Percentiles rank a stretch among this genome's conserved stretches.
phyloP scores from a whole-genome alignment of 2,888 invertebrate species.

The Luffia ferchaultella region DNA sequence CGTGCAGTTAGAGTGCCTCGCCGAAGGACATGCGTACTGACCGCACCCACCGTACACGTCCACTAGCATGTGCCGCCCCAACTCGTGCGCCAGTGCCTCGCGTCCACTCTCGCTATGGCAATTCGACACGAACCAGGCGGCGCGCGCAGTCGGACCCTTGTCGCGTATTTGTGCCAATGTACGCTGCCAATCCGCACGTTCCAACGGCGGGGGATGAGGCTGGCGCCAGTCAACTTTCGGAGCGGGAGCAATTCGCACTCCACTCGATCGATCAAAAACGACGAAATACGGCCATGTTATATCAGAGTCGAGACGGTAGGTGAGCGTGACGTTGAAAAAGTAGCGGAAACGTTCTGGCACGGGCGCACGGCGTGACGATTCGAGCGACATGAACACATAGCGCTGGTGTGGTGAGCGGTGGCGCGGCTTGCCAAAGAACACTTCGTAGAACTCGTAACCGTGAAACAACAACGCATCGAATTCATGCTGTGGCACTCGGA shows the following conservation, averaged over 20 bases:
- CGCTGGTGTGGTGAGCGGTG: constrained; percentile 36
- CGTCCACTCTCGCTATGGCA: constrained; percentile 50
- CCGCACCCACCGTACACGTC: constrained; percentile 74
- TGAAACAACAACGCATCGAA: constrained; percentile 65
- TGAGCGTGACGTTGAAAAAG: constrained; percentile 68
- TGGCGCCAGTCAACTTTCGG: constrained; percentile 23
- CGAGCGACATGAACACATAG: constrained; percentile 59
- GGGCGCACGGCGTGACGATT: constrained; percentile 33
- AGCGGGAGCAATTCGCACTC: constrained; percentile 25
- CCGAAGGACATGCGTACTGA: constrained; percentile 24
- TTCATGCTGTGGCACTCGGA: constrained; percentile 28
- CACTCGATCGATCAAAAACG: constrained; percentile 25
- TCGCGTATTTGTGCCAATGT: constrained; percentile 8
- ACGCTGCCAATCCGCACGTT: neutral
- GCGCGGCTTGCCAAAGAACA: constrained; percentile 27
- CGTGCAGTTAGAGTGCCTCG: constrained; percentile 25
- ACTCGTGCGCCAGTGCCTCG: constrained; percentile 41
- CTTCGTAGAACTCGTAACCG: constrained; percentile 35
- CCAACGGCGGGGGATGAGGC: neutral
- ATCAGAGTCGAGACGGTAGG: constrained; percentile 60
- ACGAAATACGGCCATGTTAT: constrained; percentile 43
- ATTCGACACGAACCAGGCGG: constrained; percentile 65
- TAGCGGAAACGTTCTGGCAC: constrained; percentile 22
- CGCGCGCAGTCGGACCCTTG: constrained; percentile 46
- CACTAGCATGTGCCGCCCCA: constrained; percentile 63